Evolutionary conservation across 2,113 vertebrate species (phyloP), one percentile per base, ranked within the genome.

Genomic region (Hiodon tergisus): DNA sequence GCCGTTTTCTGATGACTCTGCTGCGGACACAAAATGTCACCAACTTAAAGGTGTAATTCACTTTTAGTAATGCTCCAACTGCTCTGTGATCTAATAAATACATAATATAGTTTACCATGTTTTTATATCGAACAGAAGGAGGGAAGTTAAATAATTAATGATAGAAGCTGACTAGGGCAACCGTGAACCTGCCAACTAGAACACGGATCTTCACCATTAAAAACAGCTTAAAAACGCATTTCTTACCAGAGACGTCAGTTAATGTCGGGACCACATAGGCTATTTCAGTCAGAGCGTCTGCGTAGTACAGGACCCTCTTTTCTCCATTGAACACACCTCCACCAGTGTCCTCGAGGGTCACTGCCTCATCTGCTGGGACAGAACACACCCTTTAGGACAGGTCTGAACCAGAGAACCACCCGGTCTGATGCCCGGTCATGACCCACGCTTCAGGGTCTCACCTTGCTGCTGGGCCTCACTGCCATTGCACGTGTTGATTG

Each of bases 211-310:
- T n/a, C n/a, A n/a, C n/a, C 47, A 3, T 13, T 60, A 9, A 17
- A 31, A 62, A 17, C 4, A 10, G 60, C 57, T 53, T 2, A 47
- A 47, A 17, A 55, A 62, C 3, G 9, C 10, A 0, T 60, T 5
- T 87, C 91, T 93, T 90, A 93, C 93, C 87, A 53, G 93, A 86
- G 55, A 92, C 92, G 75, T 93, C 93, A 83, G 90, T 80, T 3
- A 89, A 85, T 5, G 93, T 94, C 4, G 94, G 94, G 78, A 96
- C 93, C 72, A 96, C 94, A 76, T 95, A 95, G 63, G 94, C 94
- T 3, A 96, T 94, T 86, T 96, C 94, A 0, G 94, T 95, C 78
- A 96, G 88, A 67, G 94, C 94, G 78, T 96, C 94, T 0, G 94
- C 94, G 11, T 94, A 96, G 81, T 96, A 95, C 9, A 96, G 87